Conservation (phyloP, 2,888 invertebrate genomes). For the Tortricodes alternella region DNA sequence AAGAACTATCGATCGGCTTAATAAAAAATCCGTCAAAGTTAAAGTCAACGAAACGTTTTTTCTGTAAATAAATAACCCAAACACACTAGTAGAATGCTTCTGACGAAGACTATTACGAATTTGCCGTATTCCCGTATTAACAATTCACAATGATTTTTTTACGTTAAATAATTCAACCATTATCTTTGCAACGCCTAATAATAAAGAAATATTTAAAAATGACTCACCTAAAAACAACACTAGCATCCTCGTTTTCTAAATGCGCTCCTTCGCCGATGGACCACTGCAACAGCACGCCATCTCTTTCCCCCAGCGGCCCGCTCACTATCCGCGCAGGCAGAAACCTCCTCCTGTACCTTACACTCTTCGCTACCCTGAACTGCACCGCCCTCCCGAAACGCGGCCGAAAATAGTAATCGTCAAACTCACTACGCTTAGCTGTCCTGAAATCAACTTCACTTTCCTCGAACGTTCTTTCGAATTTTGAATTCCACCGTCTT, state of each 20-base stretch:
- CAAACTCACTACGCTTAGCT: slow-evolving; percentile 43
- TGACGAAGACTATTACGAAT: no score
- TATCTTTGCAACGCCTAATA: no score
- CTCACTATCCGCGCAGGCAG: slow-evolving; percentile 63
- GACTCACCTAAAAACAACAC: slow-evolving; percentile 78
- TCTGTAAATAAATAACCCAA: no score
- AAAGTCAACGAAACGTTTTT: no score
- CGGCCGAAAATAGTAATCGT: slow-evolving; percentile 66
- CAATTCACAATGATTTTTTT: no score
- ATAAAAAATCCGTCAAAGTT: no score
- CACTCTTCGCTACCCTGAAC: slow-evolving; percentile 43
- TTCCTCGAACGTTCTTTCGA: slow-evolving; percentile 13
- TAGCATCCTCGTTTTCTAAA: slow-evolving; percentile 60
- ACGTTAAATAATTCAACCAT: background rate
- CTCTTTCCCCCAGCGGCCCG: slow-evolving; percentile 57
- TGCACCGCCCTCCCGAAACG: slow-evolving; percentile 57
- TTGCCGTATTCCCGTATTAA: no score
- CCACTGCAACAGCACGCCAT: slow-evolving; percentile 64
- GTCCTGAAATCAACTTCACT: slow-evolving; percentile 31
- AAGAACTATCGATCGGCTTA: no score
- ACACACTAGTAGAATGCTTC: no score
- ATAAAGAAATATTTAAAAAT: background rate
- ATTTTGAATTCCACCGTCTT: slow-evolving; percentile 38
- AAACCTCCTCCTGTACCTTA: slow-evolving; percentile 57
- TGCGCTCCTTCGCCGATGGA: slow-evolving; percentile 63